Percentiles rank a stretch among this genome's conserved stretches.
phyloP scores from a whole-genome alignment of 2,888 invertebrate genomes.

The Andrena minutula region DNA sequence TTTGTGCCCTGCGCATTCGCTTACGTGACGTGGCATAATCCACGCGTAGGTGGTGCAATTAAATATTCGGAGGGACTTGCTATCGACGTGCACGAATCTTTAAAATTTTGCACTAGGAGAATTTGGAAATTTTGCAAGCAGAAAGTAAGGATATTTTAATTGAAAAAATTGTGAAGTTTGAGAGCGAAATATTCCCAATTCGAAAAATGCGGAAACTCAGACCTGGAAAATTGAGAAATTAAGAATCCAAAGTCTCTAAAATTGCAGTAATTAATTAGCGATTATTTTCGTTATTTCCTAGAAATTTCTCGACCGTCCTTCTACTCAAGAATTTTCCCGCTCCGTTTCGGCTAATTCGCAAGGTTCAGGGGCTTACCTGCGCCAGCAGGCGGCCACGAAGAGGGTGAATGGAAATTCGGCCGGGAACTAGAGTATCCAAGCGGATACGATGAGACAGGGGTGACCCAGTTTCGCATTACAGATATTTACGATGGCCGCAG shows the following conservation, averaged over 20 bases:
- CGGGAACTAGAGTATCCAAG: slow-evolving; percentile 1
- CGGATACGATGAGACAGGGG: slow-evolving; percentile 33
- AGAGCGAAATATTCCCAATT: neutral
- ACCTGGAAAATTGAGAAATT: neutral
- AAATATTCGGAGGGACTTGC: neutral
- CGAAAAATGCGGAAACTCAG: too few species aligned
- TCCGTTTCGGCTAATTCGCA: slow-evolving; percentile 2
- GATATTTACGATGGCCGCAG: slow-evolving; percentile 64
- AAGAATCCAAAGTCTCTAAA: neutral
- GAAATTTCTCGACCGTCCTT: neutral
- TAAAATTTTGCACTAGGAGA: neutral
- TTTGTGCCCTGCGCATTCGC: slow-evolving; percentile 1
- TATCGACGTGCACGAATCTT: neutral
- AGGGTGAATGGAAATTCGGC: slow-evolving; percentile 44
- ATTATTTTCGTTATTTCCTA: neutral
- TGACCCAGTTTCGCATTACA: slow-evolving; percentile 76
- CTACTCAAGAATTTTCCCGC: neutral
- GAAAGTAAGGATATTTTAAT: neutral
- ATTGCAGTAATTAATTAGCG: too few species aligned
- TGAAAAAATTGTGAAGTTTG: neutral
- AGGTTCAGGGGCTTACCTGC: slow-evolving; percentile 32
- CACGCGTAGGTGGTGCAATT: neutral
- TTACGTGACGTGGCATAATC: slow-evolving; percentile 49
- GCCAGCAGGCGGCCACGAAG: slow-evolving; percentile 23
- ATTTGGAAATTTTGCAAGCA: neutral